phyloP scores from a whole-genome alignment of 2,888 invertebrate genomes.

The Mesoligia furuncula region DNA sequence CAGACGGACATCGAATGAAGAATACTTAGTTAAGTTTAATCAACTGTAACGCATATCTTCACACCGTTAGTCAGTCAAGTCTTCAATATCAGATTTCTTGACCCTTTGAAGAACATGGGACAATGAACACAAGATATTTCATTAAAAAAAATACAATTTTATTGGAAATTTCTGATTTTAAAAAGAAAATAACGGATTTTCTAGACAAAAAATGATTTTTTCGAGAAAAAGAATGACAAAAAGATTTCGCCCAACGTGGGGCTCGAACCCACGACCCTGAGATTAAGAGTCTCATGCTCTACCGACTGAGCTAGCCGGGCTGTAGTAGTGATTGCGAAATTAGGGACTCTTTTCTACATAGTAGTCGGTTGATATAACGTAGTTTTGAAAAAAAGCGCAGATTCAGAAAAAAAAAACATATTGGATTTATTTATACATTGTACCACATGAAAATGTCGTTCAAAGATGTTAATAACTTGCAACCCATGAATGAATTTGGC shows the following conservation, averaged over 20 bases:
- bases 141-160: neutral
- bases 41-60: slow-evolving; percentile 32
- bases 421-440: too few relatives aligned
- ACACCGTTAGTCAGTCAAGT: slow-evolving; percentile 20
- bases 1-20: neutral
- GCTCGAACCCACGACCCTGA: slow-evolving; percentile 91
- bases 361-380: neutral
- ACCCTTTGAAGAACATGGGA: slow-evolving; percentile 38
- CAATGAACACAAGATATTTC: slow-evolving; percentile 18
- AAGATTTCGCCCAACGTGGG: slow-evolving; percentile 89
- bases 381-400: too few relatives aligned
- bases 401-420: too few relatives aligned
- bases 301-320: slow-evolving; percentile 90
- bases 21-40: slow-evolving; percentile 16
- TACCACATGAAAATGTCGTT: too few relatives aligned
- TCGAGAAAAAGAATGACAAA: slow-evolving; percentile 61
- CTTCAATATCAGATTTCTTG: slow-evolving; percentile 41
- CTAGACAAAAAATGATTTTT: rapidly evolving
- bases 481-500: too few relatives aligned
- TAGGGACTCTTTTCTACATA: rapidly evolving
- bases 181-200: neutral
- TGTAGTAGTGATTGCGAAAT: rapidly evolving
- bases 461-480: too few relatives aligned
- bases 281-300: slow-evolving; percentile 91
- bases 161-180: too few relatives aligned